Evolutionary conservation across 2,888 invertebrate species (phyloP).

Genomic region (Isotomurus palustris): DNA sequence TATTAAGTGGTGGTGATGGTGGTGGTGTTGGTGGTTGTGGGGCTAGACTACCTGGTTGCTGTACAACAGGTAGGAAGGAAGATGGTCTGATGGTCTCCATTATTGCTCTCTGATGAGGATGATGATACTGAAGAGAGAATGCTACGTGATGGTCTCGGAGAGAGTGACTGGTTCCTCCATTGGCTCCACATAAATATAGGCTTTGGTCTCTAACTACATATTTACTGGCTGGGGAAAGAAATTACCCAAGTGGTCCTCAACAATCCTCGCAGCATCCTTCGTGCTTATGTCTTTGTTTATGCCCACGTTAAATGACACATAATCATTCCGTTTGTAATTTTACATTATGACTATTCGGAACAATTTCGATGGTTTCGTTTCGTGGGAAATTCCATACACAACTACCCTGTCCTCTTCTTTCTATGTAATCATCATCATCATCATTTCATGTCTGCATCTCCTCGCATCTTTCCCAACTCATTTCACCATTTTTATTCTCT

Average conservation of each 20-base stretch:
- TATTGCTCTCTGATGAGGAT: not conserved
- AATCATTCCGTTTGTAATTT: slow-evolving; percentile 12
- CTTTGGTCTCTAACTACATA: slow-evolving; percentile 22
- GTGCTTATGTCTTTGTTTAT: slow-evolving; percentile 17
- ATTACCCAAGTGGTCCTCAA: slow-evolving; percentile 29
- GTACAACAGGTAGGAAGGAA: not conserved
- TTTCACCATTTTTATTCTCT: no score
- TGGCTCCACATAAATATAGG: slow-evolving; percentile 37
- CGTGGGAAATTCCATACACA: slow-evolving; percentile 13
- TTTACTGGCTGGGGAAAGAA: slow-evolving; percentile 23
- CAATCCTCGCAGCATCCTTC: slow-evolving; percentile 4
- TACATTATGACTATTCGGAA: slow-evolving; percentile 7
- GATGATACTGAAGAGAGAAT: not conserved
- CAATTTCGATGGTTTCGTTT: slow-evolving; percentile 7
- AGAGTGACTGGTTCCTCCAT: slow-evolving; percentile 13
- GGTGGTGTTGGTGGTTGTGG: no score
- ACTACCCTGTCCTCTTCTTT: slow-evolving; percentile 1
- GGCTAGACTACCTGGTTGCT: no score
- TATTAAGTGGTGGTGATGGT: not conserved
- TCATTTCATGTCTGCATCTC: slow-evolving; percentile 6
- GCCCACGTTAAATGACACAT: slow-evolving; percentile 14
- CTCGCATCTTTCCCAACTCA: not conserved
- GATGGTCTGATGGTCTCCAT: slow-evolving; percentile 5
- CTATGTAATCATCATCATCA: slow-evolving; percentile 14
- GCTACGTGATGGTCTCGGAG: not conserved